A percentile compares a stretch with the other conserved stretches of the same genome.
These are phyloP conservation scores for Somateria mollissima DNA, from an alignment of 2,797 vertebrate genomes.

Conservation along the genomic window DNA sequence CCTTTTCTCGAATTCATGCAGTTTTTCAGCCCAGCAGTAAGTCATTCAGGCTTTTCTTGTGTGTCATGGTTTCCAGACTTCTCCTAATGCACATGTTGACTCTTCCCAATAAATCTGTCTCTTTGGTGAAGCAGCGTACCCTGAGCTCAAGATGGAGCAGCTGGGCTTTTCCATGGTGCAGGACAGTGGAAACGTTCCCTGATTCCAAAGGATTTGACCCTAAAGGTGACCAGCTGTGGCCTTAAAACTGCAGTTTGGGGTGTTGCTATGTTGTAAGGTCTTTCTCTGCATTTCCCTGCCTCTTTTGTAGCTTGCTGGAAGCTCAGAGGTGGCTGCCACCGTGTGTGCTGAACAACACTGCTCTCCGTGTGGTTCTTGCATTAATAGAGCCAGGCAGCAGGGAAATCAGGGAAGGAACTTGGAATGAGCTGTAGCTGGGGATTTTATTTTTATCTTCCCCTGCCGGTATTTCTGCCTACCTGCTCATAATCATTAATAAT, in stretches of 20 bases:
- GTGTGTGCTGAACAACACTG: rapidly evolving
- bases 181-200: neutral
- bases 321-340: neutral
- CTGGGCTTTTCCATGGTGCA: neutral
- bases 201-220: neutral
- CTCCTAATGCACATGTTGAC: neutral
- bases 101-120: neutral
- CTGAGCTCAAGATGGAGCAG: neutral
- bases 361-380: neutral
- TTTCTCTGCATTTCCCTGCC: neutral
- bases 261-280: neutral
- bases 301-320: neutral
- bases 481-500: neutral
- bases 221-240: neutral
- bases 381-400: neutral
- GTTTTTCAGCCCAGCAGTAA: neutral
- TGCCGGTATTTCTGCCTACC: neutral
- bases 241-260: neutral
- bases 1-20: neutral
- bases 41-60: neutral
- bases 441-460: neutral
- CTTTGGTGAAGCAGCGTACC: neutral
- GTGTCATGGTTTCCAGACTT: neutral
- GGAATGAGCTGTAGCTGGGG: neutral
- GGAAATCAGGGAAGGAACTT: neutral